Percentiles rank a stretch among this genome's conserved stretches.
phyloP scores from a whole-genome alignment of 2,888 invertebrate genomes.

The Pteria penguin region DNA sequence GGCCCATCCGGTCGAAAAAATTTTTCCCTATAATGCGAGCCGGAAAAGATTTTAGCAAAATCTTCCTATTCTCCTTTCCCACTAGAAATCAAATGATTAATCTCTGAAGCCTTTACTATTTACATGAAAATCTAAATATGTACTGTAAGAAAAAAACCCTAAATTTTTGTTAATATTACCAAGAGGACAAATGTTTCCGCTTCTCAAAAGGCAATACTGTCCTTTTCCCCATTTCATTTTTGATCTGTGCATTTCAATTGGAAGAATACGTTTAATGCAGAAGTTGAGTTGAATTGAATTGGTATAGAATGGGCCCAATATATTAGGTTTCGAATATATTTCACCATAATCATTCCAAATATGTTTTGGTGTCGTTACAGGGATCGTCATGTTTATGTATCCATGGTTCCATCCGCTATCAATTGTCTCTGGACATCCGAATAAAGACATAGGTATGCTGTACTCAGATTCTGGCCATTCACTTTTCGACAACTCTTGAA shows the following conservation, averaged over 20 bases:
- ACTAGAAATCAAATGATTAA: too few species aligned
- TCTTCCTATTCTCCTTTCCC: too few species aligned
- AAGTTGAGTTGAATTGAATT: constrained; percentile 49
- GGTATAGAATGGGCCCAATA: constrained; percentile 49
- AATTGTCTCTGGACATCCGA: constrained; percentile 54
- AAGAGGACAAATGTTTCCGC: constrained; percentile 34
- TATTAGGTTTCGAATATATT: constrained; percentile 42
- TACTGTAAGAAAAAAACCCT: too few species aligned
- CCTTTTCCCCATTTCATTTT: constrained; percentile 35
- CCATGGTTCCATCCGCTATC: constrained; percentile 45
- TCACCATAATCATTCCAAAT: constrained; percentile 37
- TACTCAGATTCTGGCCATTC: constrained; percentile 50
- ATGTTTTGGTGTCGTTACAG: constrained; percentile 9
- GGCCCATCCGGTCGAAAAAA: too few species aligned
- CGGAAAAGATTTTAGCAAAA: too few species aligned
- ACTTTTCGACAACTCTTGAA: neutral
- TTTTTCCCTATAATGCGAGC: too few species aligned
- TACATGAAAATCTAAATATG: too few species aligned
- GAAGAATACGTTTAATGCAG: constrained; percentile 34
- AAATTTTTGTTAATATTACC: too few species aligned
- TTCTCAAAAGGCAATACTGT: constrained; percentile 49
- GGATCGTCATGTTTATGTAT: constrained; percentile 47
- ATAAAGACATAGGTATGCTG: constrained; percentile 46
- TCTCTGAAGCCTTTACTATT: too few species aligned
- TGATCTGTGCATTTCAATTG: neutral